Conservation (phyloP, 2,888 invertebrate species). For the Torymus auratus region DNA sequence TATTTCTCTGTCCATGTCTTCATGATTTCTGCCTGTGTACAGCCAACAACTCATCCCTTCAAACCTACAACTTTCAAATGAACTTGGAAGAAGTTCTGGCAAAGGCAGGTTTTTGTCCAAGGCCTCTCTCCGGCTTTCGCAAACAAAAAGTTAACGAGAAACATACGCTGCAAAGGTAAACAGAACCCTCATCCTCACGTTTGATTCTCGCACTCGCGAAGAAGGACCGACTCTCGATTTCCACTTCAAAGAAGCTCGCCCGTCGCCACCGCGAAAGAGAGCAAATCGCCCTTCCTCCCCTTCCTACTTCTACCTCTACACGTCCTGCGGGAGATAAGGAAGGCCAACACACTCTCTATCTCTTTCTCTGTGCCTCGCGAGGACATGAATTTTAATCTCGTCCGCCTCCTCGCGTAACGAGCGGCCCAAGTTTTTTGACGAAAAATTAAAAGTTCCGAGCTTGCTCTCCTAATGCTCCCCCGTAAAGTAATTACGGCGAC, state of each 20-base stretch:
- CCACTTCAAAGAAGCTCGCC: conserved; percentile 66
- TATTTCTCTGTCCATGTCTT: too few relatives aligned
- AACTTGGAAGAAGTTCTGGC: too few relatives aligned
- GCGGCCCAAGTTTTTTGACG: conserved; percentile 72
- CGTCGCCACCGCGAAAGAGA: conserved; percentile 62
- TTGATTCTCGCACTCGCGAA: neutral
- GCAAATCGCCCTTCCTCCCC: conserved; percentile 62
- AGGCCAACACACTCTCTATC: conserved; percentile 9
- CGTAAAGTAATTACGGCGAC: conserved; percentile 67
- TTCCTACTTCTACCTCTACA: conserved; percentile 4
- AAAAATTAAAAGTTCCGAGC: conserved; percentile 71
- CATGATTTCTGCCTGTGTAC: too few relatives aligned
- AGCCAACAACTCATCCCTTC: too few relatives aligned
- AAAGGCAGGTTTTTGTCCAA: too few relatives aligned
- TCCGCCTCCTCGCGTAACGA: conserved; percentile 66
- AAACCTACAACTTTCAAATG: too few relatives aligned
- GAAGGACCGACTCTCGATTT: conserved; percentile 52
- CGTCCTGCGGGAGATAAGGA: neutral
- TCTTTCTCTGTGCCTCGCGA: neutral
- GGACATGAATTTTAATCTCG: conserved; percentile 73
- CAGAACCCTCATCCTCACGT: too few relatives aligned
- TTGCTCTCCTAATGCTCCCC: conserved; percentile 60
- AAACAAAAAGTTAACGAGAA: neutral
- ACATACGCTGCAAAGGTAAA: too few relatives aligned
- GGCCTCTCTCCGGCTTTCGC: too few relatives aligned